Conservation (phyloP, 2,797 vertebrate genomes). For the Amniataba percoides region DNA sequence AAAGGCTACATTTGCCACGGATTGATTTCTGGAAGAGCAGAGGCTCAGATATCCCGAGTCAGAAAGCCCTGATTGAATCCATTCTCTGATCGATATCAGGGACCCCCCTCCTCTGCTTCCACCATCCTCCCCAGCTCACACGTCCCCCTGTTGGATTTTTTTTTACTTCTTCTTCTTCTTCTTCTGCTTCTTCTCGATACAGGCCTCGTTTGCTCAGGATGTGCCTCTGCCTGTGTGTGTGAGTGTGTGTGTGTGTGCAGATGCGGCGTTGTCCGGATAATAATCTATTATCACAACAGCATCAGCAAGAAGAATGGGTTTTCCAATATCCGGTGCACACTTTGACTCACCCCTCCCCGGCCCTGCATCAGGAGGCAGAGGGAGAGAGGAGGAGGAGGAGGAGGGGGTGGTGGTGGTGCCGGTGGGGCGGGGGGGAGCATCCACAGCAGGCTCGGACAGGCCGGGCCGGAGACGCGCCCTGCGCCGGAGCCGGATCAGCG, state of each 20-base stretch:
- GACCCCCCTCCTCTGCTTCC: conserved; percentile 52
- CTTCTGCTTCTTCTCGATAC: neutral
- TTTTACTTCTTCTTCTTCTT: neutral
- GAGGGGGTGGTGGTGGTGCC: no score
- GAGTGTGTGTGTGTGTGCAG: conserved; percentile 12
- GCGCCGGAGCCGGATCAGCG: conserved; percentile 43
- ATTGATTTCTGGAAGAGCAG: conserved; percentile 74
- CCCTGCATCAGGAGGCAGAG: conserved; percentile 82
- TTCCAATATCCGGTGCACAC: conserved; percentile 84
- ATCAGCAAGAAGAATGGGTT: conserved; percentile 79
- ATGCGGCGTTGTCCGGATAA: conserved; percentile 60
- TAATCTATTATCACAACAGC: conserved; percentile 74
- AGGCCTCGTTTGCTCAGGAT: conserved; percentile 48
- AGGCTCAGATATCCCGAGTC: conserved; percentile 79
- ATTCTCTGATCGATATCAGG: conserved; percentile 74
- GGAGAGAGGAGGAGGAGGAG: conserved; percentile 38
- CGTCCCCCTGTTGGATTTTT: conserved; percentile 8
- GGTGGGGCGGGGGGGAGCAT: conserved; percentile 48
- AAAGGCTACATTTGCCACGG: conserved; percentile 64
- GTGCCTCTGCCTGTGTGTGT: neutral
- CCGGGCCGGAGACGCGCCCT: conserved; percentile 27
- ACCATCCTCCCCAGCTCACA: conserved; percentile 14
- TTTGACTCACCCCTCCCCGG: conserved; percentile 78
- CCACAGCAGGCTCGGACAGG: conserved; percentile 35
- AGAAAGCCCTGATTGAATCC: conserved; percentile 70